phyloP scores from a whole-genome alignment of 2,797 vertebrate species.

The Delichon dasypus region DNA sequence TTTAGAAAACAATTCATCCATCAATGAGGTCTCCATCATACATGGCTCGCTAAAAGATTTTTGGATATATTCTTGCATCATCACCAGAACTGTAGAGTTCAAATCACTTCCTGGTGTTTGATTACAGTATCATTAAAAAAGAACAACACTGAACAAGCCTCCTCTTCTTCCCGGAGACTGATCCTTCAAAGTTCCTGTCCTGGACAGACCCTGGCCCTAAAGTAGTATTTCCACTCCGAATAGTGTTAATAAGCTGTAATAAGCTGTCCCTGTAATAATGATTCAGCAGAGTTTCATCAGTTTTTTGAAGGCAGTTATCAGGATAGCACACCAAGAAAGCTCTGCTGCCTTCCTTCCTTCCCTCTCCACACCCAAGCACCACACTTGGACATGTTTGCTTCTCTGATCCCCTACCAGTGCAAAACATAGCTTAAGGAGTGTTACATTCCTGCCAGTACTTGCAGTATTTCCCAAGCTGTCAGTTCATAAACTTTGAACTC shows the following conservation, averaged over 20 bases:
- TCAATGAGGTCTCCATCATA: background rate
- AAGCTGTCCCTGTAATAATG: background rate
- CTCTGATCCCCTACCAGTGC: background rate
- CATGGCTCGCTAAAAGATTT: background rate
- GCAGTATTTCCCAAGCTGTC: background rate
- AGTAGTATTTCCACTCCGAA: background rate
- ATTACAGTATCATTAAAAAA: background rate
- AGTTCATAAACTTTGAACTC: background rate
- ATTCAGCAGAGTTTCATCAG: constrained; percentile 19
- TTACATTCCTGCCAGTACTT: background rate
- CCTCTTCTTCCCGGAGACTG: background rate
- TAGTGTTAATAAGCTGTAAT: background rate
- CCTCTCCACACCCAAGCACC: background rate
- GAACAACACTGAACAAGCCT: background rate
- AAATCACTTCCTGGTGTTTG: background rate
- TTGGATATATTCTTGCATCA: background rate
- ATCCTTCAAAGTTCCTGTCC: background rate
- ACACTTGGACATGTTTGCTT: background rate
- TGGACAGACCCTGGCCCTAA: background rate
- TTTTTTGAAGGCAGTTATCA: constrained; percentile 26
- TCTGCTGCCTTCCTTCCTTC: background rate
- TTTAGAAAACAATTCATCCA: background rate
- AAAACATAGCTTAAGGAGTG: background rate
- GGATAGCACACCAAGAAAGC: background rate
- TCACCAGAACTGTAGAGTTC: background rate